Evolutionary conservation across 2,113 vertebrate genomes (phyloP).

Genomic region (Chionodraco myersi): DNA sequence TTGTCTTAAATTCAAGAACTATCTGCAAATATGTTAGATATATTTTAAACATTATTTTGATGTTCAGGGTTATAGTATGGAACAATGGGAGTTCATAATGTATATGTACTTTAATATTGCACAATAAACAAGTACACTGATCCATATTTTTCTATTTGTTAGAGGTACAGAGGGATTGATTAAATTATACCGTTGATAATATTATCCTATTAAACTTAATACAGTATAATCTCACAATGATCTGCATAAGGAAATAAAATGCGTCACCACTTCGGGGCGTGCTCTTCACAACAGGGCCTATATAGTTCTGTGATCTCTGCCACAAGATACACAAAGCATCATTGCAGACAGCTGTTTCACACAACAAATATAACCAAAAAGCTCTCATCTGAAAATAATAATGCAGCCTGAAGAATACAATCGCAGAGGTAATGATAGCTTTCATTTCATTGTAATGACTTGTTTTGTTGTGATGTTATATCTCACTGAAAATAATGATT

Average conservation of each 20-base stretch:
- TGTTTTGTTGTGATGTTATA: constrained; percentile 13
- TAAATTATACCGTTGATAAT: neutral
- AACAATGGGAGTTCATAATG: no score
- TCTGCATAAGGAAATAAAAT: neutral
- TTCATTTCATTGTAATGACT: neutral
- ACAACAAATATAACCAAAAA: neutral
- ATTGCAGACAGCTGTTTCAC: constrained; percentile 22
- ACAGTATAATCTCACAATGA: neutral
- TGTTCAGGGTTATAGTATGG: no score
- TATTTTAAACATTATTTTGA: no score
- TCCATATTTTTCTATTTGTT: neutral
- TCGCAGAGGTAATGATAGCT: constrained; percentile 75
- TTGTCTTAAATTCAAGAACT: neutral
- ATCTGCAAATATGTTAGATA: neutral
- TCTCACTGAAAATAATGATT: constrained; percentile 10
- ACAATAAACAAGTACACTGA: no score
- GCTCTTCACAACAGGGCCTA: constrained; percentile 44
- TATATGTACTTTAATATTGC: no score
- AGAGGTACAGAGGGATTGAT: neutral
- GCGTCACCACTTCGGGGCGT: constrained; percentile 70
- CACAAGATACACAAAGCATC: constrained; percentile 29
- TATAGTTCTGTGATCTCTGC: constrained; percentile 57
- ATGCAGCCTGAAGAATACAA: constrained; percentile 85
- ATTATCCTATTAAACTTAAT: neutral
- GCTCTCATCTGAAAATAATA: constrained; percentile 15